Base-by-base conservation (phyloP, 2,113 vertebrate genomes). In the Oreochromis niloticus region DNA sequence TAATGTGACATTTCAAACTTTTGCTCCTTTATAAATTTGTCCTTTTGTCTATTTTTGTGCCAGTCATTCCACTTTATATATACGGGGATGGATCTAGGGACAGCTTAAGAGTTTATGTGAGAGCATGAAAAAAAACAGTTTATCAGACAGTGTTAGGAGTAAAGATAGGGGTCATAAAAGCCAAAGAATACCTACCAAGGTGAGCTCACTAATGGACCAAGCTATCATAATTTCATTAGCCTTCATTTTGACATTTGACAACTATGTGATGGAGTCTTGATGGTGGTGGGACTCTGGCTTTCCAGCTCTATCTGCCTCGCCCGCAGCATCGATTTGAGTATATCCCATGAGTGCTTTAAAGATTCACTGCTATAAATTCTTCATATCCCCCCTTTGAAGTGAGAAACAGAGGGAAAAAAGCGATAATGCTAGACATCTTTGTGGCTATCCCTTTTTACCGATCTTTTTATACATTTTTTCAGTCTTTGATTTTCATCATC, bases 371-470 rank as follows among this genome's bases (percentile, higher is more conserved):
- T 90, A 91, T 96, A 94, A 96, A 96, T 96, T 96, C 94, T 96
- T 96, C 92, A 96, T 96, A 95, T 95, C 90, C 92, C 50, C 12
- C 84, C 94, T 96, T 96, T 96, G 93, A 97, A 96, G 94, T 94
- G 39, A 73, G 91, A 90, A 30, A 90, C 30, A 83, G 85, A 87
- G 85, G 61, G 0, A 86, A 22, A 93, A 93, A 93, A 94, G 75
- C 81, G 85, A 93, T 94, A 89, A 94, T 89, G 52, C 88, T 22
- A 84, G 78, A 90, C 83, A 88, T 93, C 79, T 92, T 87, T 92
- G 85, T 80, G 85, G 79, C 63, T n/a, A 81, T 78, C 71, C 80
- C 68, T 79, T 87, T 89, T 87, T 84, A 48, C 50, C 57, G 12
- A 36, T 80, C 50, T 80, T 50, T 83, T 34, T 36, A 50, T 79